A percentile compares a stretch with the other conserved stretches of the same genome.
phyloP scores from a whole-genome alignment of 1,140 invertebrate genomes.

The Trinorchestia longiramus region DNA sequence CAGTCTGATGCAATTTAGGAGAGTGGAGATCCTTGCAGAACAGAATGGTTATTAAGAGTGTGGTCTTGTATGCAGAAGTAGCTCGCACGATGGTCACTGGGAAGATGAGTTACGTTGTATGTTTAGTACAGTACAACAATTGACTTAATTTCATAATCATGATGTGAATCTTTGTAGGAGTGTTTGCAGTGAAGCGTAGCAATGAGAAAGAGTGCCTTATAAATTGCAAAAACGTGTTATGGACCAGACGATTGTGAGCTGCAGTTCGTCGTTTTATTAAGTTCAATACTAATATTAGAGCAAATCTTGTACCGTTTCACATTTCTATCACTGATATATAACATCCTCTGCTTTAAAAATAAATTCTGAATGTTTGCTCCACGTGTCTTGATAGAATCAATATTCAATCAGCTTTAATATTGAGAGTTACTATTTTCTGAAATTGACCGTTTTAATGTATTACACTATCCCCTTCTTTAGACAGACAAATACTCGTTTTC shows the following conservation, averaged over 20 bases:
- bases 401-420: too few species aligned
- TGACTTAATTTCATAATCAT: neutral
- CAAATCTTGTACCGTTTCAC: neutral
- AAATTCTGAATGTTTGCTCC: too few species aligned
- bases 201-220: neutral
- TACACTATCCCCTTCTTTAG: too few species aligned
- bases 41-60: neutral
- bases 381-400: too few species aligned
- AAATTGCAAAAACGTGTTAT: neutral
- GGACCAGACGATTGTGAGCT: neutral
- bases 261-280: neutral
- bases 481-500: too few species aligned
- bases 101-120: neutral
- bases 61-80: neutral
- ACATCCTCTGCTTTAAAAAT: too few species aligned
- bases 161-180: neutral
- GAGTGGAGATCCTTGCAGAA: neutral
- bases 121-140: neutral
- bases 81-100: too few species aligned
- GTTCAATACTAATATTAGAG: neutral
- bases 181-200: neutral
- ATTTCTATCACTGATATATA: neutral
- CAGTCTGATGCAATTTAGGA: neutral
- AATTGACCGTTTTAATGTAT: too few species aligned
- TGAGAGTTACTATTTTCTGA: too few species aligned